Base-by-base conservation (phyloP, 2,113 vertebrate species). In the Cranoglanis bouderius region DNA sequence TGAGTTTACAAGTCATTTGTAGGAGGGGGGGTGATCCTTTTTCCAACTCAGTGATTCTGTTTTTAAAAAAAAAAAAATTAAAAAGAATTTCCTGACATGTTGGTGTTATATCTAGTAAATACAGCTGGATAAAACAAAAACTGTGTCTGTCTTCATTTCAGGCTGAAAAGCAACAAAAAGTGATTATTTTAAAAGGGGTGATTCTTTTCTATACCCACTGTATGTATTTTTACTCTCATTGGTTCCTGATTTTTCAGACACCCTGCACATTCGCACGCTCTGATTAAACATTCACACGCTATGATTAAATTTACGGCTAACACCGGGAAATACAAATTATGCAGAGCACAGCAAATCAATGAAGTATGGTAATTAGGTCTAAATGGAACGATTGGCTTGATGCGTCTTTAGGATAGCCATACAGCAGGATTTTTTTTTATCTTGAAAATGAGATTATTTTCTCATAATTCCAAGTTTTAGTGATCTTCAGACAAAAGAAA, bases 301-400 rank as follows among this genome's bases (percentile, higher is more conserved):
- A 29, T 26, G 19, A 26, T 59, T 57, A 57, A 55, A 82, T 38
- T 59, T 21, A 82, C 18, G 38, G 78, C 49, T 81, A 53, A 55
- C 49, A 81, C 29, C 6, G 6, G 53, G 53, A 82, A 38, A 59
- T 38, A 38, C 53, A 26, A 82, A 82, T 38, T 83, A 61, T 83
- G 81, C 55, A 57, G 81, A 83, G 32, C 21, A 26, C 53, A 59
- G 81, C 81, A 83, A 14, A 61, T 83, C 55, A 83, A 35, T 83
- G 55, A 83, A 61, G 32, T 57, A 82, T 57, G 80, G 6, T 82
- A 82, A 82, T 38, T 82, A 5, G 12, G 19, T 59, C 81, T 40
- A 83, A 61, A 83, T 83, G 81, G 55, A 61, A 83, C 40, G 32
- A 57, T 61, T 83, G 81, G 53, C 51, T 61, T 14, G 21, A 14